phyloP scores from a whole-genome alignment of 2,888 invertebrate species.

The Zhuqinia jingwanae region DNA sequence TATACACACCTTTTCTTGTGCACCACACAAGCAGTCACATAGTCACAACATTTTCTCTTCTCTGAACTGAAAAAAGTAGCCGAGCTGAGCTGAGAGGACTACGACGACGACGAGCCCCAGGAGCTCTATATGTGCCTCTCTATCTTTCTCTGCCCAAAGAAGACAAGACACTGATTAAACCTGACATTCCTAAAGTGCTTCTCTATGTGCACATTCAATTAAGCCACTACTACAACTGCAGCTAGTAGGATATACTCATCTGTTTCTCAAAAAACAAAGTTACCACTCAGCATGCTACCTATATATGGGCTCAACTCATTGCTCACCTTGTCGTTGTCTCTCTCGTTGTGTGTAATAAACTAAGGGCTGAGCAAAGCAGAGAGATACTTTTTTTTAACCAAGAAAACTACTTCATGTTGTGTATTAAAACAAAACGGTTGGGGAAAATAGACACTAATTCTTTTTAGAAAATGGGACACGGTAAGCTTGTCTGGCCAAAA shows the following conservation, averaged over 20 bases:
- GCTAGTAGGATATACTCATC: too few species aligned
- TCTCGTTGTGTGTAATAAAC: too few species aligned
- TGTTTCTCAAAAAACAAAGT: not conserved
- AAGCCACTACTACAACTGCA: conserved; percentile 28
- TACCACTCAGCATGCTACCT: conserved; percentile 20
- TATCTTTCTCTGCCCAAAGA: conserved; percentile 14
- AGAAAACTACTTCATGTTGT: not conserved
- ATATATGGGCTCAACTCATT: too few species aligned
- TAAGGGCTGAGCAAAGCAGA: too few species aligned
- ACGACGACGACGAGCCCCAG: conserved; percentile 12
- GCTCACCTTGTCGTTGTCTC: too few species aligned
- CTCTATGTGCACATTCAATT: conserved; percentile 68
- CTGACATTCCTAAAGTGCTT: conserved; percentile 67
- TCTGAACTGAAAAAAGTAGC: too few species aligned
- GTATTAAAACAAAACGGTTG: not conserved
- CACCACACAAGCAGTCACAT: too few species aligned
- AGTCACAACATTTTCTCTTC: not conserved
- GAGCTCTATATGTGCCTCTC: not conserved
- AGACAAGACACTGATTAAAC: conserved; percentile 67
- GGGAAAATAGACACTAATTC: conserved; percentile 7
- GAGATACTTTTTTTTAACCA: conserved; percentile 7
- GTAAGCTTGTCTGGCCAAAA: not conserved
- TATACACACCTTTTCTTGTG: too few species aligned
- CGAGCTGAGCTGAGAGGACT: not conserved
- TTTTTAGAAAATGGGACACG: not conserved